phyloP scores from a whole-genome alignment of 2,113 vertebrate species.

The Centropus unirufus region DNA sequence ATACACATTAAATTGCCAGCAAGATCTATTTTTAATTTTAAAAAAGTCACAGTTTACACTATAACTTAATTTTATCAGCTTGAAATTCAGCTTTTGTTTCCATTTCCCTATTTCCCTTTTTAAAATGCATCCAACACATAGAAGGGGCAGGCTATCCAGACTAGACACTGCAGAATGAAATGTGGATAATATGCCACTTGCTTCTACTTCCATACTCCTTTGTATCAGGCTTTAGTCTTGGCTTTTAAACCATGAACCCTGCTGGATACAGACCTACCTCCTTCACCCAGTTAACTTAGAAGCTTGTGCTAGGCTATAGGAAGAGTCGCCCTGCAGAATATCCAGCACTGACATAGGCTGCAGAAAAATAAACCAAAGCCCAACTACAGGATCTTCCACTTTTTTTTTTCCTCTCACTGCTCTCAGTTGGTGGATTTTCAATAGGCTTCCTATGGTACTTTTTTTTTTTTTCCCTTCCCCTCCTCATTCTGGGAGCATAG shows the following conservation, averaged over 20 bases:
- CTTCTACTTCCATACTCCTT: neutral
- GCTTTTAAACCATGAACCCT: neutral
- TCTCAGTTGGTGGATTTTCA: constrained; percentile 64
- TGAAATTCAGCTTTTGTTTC: neutral
- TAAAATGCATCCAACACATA: neutral
- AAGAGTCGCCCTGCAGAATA: neutral
- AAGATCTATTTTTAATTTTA: neutral
- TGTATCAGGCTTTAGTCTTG: neutral
- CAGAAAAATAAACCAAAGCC: constrained; percentile 17
- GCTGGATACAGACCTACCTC: neutral
- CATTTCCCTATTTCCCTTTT: neutral
- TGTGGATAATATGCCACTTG: neutral
- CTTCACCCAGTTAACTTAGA: neutral
- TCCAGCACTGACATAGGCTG: neutral
- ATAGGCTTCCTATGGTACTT: constrained; percentile 55
- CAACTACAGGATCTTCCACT: constrained; percentile 9
- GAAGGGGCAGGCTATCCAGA: neutral
- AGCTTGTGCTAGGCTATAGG: neutral
- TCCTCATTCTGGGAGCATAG: constrained; percentile 66
- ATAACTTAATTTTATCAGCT: neutral
- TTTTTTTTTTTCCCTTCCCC: constrained; percentile 7
- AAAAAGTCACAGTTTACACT: neutral
- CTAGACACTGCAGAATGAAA: neutral
- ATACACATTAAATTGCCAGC: neutral
- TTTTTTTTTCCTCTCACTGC: constrained; percentile 23